These are phyloP conservation scores for Ecdyonurus torrentis DNA, from an alignment of 2,888 invertebrate species.

Conservation along the genomic window DNA sequence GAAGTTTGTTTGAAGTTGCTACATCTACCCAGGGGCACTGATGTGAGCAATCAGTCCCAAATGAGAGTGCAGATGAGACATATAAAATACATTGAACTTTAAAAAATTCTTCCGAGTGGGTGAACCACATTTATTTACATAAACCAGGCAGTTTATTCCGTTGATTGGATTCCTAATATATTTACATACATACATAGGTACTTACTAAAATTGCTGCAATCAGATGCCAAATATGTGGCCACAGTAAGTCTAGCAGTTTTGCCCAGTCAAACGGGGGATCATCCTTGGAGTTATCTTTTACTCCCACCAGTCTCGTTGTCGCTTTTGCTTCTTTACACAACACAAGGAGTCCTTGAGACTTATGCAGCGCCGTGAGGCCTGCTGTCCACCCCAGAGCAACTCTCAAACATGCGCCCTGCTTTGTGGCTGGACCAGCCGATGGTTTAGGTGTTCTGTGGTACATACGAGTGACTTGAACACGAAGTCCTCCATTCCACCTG, in stretches of 20 bases:
- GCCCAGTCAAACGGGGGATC: slow-evolving; percentile 59
- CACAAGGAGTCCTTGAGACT: background rate
- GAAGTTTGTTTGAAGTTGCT: too few species aligned
- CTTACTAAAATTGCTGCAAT: slow-evolving; percentile 62
- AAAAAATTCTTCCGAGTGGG: background rate
- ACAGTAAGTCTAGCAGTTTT: slow-evolving; percentile 51
- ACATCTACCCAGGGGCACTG: too few species aligned
- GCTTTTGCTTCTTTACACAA: background rate
- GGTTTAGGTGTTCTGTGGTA: too few species aligned
- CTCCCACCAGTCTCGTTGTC: background rate
- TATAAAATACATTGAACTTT: too few species aligned
- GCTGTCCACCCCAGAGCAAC: background rate
- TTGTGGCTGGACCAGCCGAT: background rate
- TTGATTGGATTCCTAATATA: too few species aligned
- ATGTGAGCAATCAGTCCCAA: too few species aligned
- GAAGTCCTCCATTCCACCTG: background rate
- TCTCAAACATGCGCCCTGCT: too few species aligned
- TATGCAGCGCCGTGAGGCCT: background rate
- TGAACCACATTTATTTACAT: slow-evolving; percentile 11
- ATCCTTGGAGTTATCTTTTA: slow-evolving; percentile 6
- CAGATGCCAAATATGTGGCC: slow-evolving; percentile 60
- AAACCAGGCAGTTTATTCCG: too few species aligned
- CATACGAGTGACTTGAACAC: background rate
- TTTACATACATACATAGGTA: too few species aligned
- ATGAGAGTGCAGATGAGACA: too few species aligned